Conservation (phyloP, 2,113 vertebrate genomes). For the Misgurnus mizolepis region DNA sequence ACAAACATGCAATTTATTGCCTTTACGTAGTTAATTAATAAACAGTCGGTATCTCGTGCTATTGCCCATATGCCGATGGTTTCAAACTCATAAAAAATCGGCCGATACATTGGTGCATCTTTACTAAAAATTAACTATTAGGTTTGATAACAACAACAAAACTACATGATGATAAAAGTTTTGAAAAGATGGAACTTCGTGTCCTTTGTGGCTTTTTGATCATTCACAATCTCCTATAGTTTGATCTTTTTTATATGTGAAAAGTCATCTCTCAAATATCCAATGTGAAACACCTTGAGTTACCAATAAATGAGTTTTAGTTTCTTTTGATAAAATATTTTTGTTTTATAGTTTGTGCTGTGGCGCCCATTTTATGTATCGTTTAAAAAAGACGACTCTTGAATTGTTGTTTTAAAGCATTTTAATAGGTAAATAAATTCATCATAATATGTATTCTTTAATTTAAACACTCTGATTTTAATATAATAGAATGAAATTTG, state of each 20-base stretch:
- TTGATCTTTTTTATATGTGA: neutral
- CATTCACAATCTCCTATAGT: constrained; percentile 4
- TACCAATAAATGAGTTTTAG: neutral
- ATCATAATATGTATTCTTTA: neutral
- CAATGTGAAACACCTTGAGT: neutral
- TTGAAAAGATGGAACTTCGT: neutral
- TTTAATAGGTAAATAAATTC: neutral
- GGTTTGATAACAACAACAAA: neutral
- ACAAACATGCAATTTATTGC: no score
- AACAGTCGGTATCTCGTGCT: no score
- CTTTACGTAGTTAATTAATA: no score
- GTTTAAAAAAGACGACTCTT: constrained; percentile 1
- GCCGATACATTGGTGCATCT: no score
- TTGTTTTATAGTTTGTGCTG: neutral
- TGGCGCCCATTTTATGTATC: neutral
- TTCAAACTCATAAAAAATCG: no score
- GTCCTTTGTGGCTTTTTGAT: neutral
- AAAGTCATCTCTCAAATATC: neutral
- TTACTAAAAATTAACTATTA: neutral
- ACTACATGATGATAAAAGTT: neutral
- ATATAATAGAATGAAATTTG: constrained; percentile 5
- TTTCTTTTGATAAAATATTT: neutral
- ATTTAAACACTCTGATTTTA: constrained; percentile 23
- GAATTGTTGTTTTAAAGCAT: neutral
- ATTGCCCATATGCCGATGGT: no score